A percentile compares a stretch with the other conserved stretches of the same genome.
phyloP scores from a whole-genome alignment of 2,113 vertebrate genomes.

The Oceanodroma tethys region DNA sequence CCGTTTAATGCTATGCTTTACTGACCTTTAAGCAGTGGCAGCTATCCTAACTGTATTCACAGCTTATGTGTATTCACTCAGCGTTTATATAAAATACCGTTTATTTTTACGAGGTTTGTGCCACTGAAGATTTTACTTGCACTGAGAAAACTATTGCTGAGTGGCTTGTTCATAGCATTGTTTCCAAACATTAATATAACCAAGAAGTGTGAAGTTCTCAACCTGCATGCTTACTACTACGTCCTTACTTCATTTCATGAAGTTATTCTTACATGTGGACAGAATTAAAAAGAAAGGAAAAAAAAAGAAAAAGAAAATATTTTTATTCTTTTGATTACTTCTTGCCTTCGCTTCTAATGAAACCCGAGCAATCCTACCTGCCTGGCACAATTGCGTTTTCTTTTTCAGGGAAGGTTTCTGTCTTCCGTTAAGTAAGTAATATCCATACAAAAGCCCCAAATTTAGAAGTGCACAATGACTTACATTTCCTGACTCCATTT shows the following conservation, averaged over 20 bases:
- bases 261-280: neutral
- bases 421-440: constrained; percentile 25
- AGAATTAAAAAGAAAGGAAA: neutral
- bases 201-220: neutral
- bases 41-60: constrained; percentile 61
- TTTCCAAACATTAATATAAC: constrained; percentile 26
- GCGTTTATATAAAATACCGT: constrained; percentile 62
- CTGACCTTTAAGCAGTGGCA: constrained; percentile 73
- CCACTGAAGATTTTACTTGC: constrained; percentile 24
- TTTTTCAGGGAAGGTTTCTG: constrained; percentile 36
- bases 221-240: neutral
- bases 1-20: constrained; percentile 53
- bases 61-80: constrained; percentile 64
- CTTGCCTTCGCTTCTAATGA: neutral
- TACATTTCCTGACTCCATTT: constrained; percentile 32
- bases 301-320: neutral
- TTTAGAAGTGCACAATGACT: constrained; percentile 37
- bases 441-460: constrained; percentile 36
- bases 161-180: neutral
- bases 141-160: neutral
- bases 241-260: neutral
- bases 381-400: neutral
- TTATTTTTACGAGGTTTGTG: constrained; percentile 50
- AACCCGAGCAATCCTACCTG: neutral
- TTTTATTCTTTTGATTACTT: neutral